Evolutionary conservation across 2,113 vertebrate species (phyloP), one percentile per base, ranked within the genome.

Genomic region (Corvus hawaiiensis): DNA sequence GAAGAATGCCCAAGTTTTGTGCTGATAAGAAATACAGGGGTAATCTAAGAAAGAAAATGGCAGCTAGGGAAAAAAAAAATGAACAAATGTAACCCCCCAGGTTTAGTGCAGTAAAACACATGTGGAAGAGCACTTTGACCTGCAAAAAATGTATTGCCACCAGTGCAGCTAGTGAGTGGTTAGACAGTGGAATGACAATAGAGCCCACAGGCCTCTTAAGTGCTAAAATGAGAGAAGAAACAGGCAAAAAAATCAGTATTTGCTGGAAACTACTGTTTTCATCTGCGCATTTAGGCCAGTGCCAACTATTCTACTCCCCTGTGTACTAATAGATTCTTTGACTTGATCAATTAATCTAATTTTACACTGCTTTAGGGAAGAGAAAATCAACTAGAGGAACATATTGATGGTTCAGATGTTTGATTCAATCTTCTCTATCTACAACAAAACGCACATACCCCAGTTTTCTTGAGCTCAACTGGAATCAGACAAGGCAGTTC

Each of bases 271-370:
- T 2, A 41, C 19, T n/a, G 15, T n/a, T 91, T 94, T 93, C 19
- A 10, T 61, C 49, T 55, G 16, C 13, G 13, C 5, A 27, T 13
- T 85, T 82, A 43, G 33, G 14, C 20, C 32, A 73, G 6, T 33
- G 20, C 16, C 26, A 76, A 32, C 6, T 68, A 44, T 76, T 73
- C 37, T 66, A 41, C 43, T 80, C 41, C 54, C 18, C 18, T 22
- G 30, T 2, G 11, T 61, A n/a, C 32, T 76, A 58, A 90, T 54
- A 80, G 18, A 80, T 83, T 88, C 66, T 74, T 92, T 88, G 26
- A 62, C 51, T 77, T 77, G 20, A 84, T 93, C 90, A 77, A 55
- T 93, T 92, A 90, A 86, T 74, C n/a, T 77, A 86, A 93, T 88
- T 92, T 92, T 81, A 71, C 21, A 54, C 27, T 74, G 37, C n/a